Percentiles rank a stretch among this genome's conserved stretches.
Evolutionary conservation across 2,797 vertebrate genomes (phyloP).

Genomic region (Gymnothorax javanicus): DNA sequence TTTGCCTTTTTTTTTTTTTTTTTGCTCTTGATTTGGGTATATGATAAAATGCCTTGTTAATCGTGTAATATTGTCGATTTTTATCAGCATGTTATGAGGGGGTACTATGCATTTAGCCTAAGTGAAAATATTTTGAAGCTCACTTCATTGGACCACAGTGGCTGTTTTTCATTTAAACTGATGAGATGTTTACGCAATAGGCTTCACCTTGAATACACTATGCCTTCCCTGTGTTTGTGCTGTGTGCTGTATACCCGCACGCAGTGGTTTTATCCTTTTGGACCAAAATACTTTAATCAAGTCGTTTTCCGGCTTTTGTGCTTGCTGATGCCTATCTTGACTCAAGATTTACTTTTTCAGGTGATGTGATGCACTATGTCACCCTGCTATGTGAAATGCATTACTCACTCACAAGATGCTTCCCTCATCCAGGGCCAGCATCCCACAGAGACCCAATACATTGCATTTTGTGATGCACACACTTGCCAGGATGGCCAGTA

Average conservation of each 20-base stretch:
- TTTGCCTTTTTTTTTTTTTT: slow-evolving; percentile 13
- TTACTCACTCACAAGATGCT: slow-evolving; percentile 50
- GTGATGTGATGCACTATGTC: slow-evolving; percentile 37
- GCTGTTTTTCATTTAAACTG: slow-evolving; percentile 69
- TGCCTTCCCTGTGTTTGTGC: slow-evolving; percentile 51
- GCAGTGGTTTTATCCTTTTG: slow-evolving; percentile 44
- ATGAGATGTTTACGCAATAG: slow-evolving; percentile 67
- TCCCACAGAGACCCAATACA: slow-evolving; percentile 40
- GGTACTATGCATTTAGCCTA: neutral
- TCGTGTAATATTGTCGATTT: neutral
- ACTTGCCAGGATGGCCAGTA: slow-evolving; percentile 44
- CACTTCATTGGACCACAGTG: slow-evolving; percentile 49
- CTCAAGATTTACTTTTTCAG: slow-evolving; percentile 49
- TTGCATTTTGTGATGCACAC: slow-evolving; percentile 33
- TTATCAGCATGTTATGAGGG: neutral
- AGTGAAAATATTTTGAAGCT: slow-evolving; percentile 38
- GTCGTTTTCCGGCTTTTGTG: slow-evolving; percentile 47
- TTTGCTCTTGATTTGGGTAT: neutral
- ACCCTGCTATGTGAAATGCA: slow-evolving; percentile 49
- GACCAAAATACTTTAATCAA: slow-evolving; percentile 54
- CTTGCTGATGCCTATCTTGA: slow-evolving; percentile 57
- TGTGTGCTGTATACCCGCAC: slow-evolving; percentile 52
- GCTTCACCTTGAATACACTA: slow-evolving; percentile 63
- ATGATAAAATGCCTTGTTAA: neutral
- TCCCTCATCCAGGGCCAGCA: slow-evolving; percentile 30